Evolutionary conservation across 2,797 vertebrate genomes (phyloP).

Genomic region (Channallabes apus): DNA sequence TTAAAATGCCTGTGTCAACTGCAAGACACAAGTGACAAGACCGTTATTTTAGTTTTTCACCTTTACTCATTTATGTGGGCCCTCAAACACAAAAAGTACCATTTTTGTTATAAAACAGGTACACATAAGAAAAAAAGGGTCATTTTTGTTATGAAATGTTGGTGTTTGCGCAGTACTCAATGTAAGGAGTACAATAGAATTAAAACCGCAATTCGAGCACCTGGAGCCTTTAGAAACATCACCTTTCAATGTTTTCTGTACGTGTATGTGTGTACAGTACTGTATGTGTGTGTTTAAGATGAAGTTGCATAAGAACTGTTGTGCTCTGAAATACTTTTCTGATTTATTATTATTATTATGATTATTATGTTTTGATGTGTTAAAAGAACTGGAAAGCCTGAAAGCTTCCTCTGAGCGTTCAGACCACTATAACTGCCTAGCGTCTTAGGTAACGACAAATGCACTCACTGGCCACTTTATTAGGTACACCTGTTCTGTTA

Average conservation of each 20-base stretch:
- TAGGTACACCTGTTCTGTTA: too few relatives aligned
- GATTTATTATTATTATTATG: background rate
- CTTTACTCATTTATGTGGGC: constrained; percentile 5
- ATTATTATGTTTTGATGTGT: background rate
- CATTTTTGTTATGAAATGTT: constrained; percentile 8
- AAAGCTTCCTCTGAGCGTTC: background rate
- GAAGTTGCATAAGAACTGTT: constrained; percentile 31
- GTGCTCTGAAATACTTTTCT: background rate
- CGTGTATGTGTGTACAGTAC: background rate
- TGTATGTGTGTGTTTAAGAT: background rate
- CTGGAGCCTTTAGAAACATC: constrained; percentile 20
- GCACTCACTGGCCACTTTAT: too few relatives aligned
- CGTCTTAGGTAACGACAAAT: background rate
- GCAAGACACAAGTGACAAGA: background rate
- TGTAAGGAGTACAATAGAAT: constrained; percentile 17
- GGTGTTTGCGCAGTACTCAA: constrained; percentile 7
- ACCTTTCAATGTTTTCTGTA: background rate
- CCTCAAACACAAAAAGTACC: constrained; percentile 4
- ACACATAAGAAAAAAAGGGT: background rate
- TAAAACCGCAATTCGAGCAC: constrained; percentile 20
- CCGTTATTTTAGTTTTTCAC: background rate
- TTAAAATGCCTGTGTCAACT: too few relatives aligned
- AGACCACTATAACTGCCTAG: background rate
- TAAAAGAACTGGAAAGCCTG: background rate
- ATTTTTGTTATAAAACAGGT: constrained; percentile 12